phyloP scores from a whole-genome alignment of 2,888 invertebrate species.

The Germaria angustata region DNA sequence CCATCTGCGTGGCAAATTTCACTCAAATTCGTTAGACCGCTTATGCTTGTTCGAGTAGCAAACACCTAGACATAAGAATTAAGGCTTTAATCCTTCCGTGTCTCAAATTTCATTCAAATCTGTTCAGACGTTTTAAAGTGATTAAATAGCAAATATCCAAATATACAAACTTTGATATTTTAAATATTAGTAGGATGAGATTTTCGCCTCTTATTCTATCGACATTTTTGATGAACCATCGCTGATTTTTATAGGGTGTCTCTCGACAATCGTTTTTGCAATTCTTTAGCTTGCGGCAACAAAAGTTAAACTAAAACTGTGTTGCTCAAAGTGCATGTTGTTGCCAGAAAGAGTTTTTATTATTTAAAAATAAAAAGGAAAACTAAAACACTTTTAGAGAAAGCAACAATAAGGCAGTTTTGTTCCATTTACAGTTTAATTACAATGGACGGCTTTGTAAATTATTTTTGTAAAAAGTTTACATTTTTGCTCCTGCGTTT shows the following conservation, averaged over 20 bases:
- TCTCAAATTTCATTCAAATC: too few relatives aligned
- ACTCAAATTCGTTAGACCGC: too few relatives aligned
- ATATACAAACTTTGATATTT: too few relatives aligned
- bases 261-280: not conserved
- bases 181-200: too few relatives aligned
- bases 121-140: too few relatives aligned
- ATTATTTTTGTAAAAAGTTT: slow-evolving; percentile 22
- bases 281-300: not conserved
- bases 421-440: slow-evolving; percentile 25
- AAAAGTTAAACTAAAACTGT: not conserved
- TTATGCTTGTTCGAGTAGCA: too few relatives aligned
- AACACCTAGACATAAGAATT: too few relatives aligned
- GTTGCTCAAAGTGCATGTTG: slow-evolving; percentile 9
- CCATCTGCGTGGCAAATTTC: too few relatives aligned
- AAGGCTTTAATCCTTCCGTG: too few relatives aligned
- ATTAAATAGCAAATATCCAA: too few relatives aligned
- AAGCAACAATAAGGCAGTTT: slow-evolving; percentile 13
- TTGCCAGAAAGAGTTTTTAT: slow-evolving; percentile 22
- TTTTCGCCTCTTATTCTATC: too few relatives aligned
- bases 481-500: not conserved
- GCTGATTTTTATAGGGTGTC: not conserved
- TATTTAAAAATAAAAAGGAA: not conserved
- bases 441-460: slow-evolving; percentile 21
- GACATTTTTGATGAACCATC: too few relatives aligned
- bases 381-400: not conserved